Evolutionary conservation across 2,113 vertebrate genomes (phyloP).

Genomic region (Morone saxatilis): DNA sequence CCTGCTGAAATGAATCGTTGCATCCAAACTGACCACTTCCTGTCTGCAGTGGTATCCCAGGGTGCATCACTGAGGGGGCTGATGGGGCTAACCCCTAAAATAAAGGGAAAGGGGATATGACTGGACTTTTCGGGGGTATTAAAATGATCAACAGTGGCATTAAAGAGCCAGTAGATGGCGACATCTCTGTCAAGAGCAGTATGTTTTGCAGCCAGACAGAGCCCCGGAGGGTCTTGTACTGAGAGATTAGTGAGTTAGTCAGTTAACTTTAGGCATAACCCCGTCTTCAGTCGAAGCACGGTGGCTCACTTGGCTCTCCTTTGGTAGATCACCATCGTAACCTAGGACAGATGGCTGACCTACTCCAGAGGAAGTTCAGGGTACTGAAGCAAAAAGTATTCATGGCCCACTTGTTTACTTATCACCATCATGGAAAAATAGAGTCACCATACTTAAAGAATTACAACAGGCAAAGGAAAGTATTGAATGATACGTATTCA

Average conservation of each 20-base stretch:
- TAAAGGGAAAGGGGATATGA: constrained; percentile 14
- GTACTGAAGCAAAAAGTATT: constrained; percentile 8
- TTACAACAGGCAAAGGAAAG: neutral
- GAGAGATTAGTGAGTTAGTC: constrained; percentile 11
- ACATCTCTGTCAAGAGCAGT: constrained; percentile 10
- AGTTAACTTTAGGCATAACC: constrained; percentile 1
- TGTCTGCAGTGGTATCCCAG: constrained; percentile 94
- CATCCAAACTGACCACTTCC: constrained; percentile 95
- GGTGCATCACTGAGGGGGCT: constrained; percentile 92
- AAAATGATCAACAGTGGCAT: constrained; percentile 28
- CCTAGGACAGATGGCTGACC: neutral
- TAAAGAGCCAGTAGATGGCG: constrained; percentile 70
- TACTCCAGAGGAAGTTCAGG: neutral
- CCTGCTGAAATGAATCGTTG: constrained; percentile 95
- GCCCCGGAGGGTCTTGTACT: neutral
- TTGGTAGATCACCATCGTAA: neutral
- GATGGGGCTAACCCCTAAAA: constrained; percentile 90
- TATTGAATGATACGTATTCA: neutral
- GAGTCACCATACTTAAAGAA: constrained; percentile 15
- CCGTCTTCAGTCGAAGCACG: neutral
- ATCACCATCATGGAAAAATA: constrained; percentile 5
- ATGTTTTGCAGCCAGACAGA: constrained; percentile 6
- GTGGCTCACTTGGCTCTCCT: neutral
- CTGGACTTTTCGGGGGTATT: constrained; percentile 3
- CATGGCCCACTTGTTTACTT: neutral